Base-by-base conservation (phyloP, 2,888 invertebrate genomes). In the Ormyrus pomaceus region DNA sequence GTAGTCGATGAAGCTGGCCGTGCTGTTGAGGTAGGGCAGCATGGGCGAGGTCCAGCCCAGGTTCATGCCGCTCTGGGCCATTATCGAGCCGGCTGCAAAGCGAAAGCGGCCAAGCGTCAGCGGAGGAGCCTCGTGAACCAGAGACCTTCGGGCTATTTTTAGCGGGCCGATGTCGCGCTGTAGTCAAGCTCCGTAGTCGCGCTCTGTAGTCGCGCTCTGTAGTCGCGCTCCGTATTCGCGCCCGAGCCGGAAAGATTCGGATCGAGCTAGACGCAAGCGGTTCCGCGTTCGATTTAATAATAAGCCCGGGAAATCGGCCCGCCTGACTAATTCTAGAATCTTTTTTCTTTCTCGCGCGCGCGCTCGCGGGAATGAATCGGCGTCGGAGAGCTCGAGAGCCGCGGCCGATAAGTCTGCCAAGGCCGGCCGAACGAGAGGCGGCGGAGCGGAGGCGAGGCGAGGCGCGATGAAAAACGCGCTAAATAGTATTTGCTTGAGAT, bases 21-120 rank as follows among this genome's bases (percentile, higher is more conserved):
- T 61, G 1, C 85, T 84, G 6, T 73, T 80, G 34, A 89, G 83
- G 53, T 83, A 85, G 5, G 87, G 87, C 46, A 87, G 77, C 7
- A 86, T 85, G 51, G 89, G 89, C 5, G 89, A 87, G 53, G 89
- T 88, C 89, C 89, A 89, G 19, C 86, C 87, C 48, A 89, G 80
- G 68, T 85, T 86, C 84, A 89, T 88, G 8, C 89, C 89, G 56
- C 86, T 86, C 81, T 89, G 88, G 79, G 87, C 86, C 70, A 87
- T 88, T 75, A 86, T 85, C 50, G 88, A 75, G 9, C 88, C 87
- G 45, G 86, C 89, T 89, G 84, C 0, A 82, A 75, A 34, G 3
- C 3, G 3, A 34, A 34, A 34, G 34, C 34, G 34, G 34, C 34
- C 34, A 2, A 34, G 34, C 13, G 13, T 34, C 34, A 34, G 34